Conservation (phyloP, 2,888 invertebrate genomes). For the Trachelus tabidus region DNA sequence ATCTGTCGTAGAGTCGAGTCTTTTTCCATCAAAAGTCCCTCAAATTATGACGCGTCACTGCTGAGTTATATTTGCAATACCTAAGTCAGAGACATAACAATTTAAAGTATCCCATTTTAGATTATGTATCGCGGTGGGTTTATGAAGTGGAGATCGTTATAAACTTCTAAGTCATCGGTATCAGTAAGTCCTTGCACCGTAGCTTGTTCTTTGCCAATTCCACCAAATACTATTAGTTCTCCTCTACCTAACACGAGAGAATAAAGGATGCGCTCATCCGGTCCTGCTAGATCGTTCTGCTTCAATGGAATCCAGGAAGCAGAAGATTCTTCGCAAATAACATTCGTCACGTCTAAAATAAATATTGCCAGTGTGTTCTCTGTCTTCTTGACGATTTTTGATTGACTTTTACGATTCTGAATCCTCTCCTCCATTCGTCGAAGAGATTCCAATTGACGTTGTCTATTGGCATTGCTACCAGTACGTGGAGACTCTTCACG, state of each 20-base stretch:
- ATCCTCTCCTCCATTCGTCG: constrained; percentile 75
- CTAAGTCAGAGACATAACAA: neutral
- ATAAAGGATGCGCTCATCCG: constrained; percentile 91
- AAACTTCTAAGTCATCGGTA: constrained; percentile 58
- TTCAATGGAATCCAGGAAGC: constrained; percentile 80
- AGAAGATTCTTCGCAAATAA: constrained; percentile 72
- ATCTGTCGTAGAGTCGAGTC: neutral
- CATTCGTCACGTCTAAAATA: constrained; percentile 84
- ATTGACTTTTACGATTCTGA: constrained; percentile 57
- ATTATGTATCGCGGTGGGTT: constrained; percentile 59
- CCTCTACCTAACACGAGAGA: constrained; percentile 90
- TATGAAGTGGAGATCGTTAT: constrained; percentile 62
- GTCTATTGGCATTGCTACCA: constrained; percentile 67
- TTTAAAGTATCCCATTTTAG: constrained; percentile 34
- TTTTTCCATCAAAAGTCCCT: neutral
- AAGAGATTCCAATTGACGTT: constrained; percentile 74
- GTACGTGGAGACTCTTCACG: constrained; percentile 55
- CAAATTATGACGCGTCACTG: neutral
- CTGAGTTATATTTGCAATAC: neutral
- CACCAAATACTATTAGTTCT: constrained; percentile 96
- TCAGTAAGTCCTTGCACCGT: constrained; percentile 67
- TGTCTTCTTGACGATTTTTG: constrained; percentile 70
- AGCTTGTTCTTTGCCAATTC: constrained; percentile 84
- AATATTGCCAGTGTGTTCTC: constrained; percentile 83
- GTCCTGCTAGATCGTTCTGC: constrained; percentile 75